These are phyloP conservation scores for Camelus dromedarius DNA, from an alignment of 2,113 vertebrate species.

Conservation along the genomic window DNA sequence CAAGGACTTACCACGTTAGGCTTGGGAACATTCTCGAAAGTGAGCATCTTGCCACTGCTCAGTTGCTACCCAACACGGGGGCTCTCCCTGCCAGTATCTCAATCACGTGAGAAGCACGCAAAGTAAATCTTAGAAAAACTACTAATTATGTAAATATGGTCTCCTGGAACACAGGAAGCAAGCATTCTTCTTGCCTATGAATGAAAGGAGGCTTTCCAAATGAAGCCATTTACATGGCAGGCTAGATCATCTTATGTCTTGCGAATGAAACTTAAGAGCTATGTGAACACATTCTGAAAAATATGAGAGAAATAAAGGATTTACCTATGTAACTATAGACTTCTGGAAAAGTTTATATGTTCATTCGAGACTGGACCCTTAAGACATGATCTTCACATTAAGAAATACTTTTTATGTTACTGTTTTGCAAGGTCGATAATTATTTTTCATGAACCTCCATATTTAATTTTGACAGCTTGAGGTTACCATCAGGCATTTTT, in stretches of 20 bases:
- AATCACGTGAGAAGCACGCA: conserved; percentile 17
- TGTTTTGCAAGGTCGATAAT: neutral
- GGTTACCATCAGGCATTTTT: conserved; percentile 45
- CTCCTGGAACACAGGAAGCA: conserved; percentile 28
- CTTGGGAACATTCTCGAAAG: neutral
- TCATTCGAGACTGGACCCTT: conserved; percentile 37
- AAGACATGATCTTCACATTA: neutral
- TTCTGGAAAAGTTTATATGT: conserved; percentile 49
- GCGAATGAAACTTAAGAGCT: conserved; percentile 6
- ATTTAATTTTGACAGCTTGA: conserved; percentile 50
- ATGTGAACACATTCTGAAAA: conserved; percentile 35
- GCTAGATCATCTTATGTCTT: conserved; percentile 19
- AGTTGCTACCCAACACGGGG: neutral
- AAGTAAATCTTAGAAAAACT: conserved; percentile 27
- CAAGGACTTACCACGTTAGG: neutral
- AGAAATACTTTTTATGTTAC: conserved; percentile 27
- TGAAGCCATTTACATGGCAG: neutral
- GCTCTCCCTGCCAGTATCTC: neutral
- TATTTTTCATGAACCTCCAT: conserved; percentile 54
- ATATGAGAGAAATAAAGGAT: conserved; percentile 57
- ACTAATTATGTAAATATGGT: conserved; percentile 23
- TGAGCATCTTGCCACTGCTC: conserved; percentile 6
- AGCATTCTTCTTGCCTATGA: neutral
- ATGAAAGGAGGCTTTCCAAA: conserved; percentile 37
- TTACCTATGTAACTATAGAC: conserved; percentile 18